Evolutionary conservation across 2,888 invertebrate genomes (phyloP).

Genomic region (Odontocerum albicorne): DNA sequence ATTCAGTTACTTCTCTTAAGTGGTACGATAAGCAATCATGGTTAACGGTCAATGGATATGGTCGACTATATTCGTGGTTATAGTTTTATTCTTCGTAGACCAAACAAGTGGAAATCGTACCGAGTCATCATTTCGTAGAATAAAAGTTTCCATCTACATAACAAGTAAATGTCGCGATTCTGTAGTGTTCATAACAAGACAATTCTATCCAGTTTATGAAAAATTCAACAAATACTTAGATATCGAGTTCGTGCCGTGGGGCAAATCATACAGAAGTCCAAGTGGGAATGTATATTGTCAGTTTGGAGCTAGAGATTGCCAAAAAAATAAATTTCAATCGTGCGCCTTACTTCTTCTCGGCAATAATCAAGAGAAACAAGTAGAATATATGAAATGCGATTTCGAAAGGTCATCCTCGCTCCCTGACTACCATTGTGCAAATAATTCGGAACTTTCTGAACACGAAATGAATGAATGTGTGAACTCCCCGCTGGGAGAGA

Average conservation of each 20-base stretch:
- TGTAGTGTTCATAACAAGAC: slow-evolving; percentile 42
- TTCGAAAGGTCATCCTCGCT: slow-evolving; percentile 42
- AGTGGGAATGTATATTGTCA: slow-evolving; percentile 45
- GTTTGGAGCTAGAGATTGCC: slow-evolving; percentile 46
- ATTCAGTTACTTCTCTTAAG: too few relatives aligned
- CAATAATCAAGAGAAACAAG: slow-evolving; percentile 12
- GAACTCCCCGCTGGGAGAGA: slow-evolving; percentile 36
- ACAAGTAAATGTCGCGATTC: slow-evolving; percentile 50
- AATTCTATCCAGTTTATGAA: slow-evolving; percentile 43
- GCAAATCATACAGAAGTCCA: slow-evolving; percentile 42
- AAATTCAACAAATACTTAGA: slow-evolving; percentile 46
- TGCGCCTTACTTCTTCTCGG: slow-evolving; percentile 44
- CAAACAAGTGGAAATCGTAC: too few relatives aligned
- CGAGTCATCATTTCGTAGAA: too few relatives aligned
- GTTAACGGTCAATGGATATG: too few relatives aligned
- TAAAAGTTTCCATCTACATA: slow-evolving; percentile 37
- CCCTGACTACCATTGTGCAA: slow-evolving; percentile 45
- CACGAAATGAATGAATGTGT: slow-evolving; percentile 34
- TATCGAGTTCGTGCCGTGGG: slow-evolving; percentile 52
- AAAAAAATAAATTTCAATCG: slow-evolving; percentile 50
- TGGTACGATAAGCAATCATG: too few relatives aligned
- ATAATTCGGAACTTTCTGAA: slow-evolving; percentile 42
- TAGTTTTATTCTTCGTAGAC: too few relatives aligned
- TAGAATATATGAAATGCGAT: slow-evolving; percentile 51
- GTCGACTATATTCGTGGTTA: too few relatives aligned